Conservation (phyloP, 2,888 invertebrate genomes). For the Acronicta leporina region DNA sequence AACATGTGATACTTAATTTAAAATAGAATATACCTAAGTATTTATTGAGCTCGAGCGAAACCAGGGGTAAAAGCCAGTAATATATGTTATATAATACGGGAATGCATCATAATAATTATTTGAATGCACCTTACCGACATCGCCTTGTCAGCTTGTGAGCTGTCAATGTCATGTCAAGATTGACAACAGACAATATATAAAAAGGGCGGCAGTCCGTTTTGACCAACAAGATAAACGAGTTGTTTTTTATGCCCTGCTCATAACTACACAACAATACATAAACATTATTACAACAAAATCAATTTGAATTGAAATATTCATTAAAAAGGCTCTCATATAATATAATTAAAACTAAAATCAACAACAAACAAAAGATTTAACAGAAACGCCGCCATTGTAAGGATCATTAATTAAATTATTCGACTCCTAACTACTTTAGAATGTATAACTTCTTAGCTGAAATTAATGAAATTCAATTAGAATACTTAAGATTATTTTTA, state of each 20-base stretch:
- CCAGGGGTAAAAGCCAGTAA: too few relatives aligned
- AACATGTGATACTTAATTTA: neutral
- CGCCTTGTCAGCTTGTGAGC: too few relatives aligned
- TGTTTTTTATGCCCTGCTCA: too few relatives aligned
- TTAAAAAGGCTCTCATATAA: constrained; percentile 18
- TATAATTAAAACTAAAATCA: constrained; percentile 43
- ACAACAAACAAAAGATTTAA: constrained; percentile 35
- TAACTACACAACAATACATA: neutral
- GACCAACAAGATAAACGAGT: too few relatives aligned
- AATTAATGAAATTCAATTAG: constrained; percentile 15
- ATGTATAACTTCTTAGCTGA: constrained; percentile 24
- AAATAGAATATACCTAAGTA: too few relatives aligned
- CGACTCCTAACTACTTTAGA: constrained; percentile 34
- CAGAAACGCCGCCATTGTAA: constrained; percentile 8
- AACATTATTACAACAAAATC: neutral
- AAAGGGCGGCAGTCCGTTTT: too few relatives aligned
- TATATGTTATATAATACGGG: too few relatives aligned
- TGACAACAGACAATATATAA: too few relatives aligned
- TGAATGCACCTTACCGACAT: too few relatives aligned
- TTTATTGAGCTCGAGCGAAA: too few relatives aligned
- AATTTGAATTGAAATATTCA: neutral
- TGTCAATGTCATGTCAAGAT: too few relatives aligned
- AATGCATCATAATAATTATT: too few relatives aligned
- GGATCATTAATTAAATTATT: constrained; percentile 35
- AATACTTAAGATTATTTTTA: constrained; percentile 17